Conservation (phyloP, 2,113 vertebrate species). For the Ophthalmolycus amberensis region DNA sequence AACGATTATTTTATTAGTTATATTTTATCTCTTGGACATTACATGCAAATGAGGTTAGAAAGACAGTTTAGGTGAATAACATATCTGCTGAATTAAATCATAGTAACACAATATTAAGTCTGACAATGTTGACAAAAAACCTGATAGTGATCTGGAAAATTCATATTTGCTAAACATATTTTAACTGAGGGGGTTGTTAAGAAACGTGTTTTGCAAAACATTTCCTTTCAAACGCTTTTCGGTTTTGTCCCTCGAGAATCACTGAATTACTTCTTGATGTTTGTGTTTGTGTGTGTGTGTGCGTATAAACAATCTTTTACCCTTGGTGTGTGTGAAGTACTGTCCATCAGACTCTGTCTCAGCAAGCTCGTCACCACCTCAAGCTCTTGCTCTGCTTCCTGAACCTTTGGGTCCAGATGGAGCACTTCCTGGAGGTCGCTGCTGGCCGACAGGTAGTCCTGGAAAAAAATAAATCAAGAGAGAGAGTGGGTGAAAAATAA, state of each 20-base stretch:
- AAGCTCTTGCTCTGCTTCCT: slow-evolving; percentile 89
- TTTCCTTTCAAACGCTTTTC: neutral
- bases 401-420: slow-evolving; percentile 86
- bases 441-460: slow-evolving; percentile 91
- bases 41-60: neutral
- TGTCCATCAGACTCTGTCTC: slow-evolving; percentile 72
- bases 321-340: slow-evolving; percentile 71
- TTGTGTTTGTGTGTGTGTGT: neutral
- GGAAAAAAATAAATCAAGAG: neutral
- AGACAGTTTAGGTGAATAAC: neutral
- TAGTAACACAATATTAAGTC: neutral
- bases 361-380: slow-evolving; percentile 85
- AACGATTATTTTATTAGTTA: no score
- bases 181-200: no score
- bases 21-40: neutral
- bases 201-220: no score
- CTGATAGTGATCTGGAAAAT: neutral
- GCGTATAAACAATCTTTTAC: slow-evolving; percentile 44
- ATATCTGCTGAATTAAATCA: neutral
- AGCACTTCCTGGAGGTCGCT: slow-evolving; percentile 91
- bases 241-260: neutral
- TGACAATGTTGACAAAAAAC: neutral
- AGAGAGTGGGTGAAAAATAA: neutral
- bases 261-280: neutral
- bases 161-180: neutral